Evolutionary conservation across 2,797 vertebrate genomes (phyloP), one percentile per base, ranked within the genome.

Genomic region (Buphagus erythrorhynchus): DNA sequence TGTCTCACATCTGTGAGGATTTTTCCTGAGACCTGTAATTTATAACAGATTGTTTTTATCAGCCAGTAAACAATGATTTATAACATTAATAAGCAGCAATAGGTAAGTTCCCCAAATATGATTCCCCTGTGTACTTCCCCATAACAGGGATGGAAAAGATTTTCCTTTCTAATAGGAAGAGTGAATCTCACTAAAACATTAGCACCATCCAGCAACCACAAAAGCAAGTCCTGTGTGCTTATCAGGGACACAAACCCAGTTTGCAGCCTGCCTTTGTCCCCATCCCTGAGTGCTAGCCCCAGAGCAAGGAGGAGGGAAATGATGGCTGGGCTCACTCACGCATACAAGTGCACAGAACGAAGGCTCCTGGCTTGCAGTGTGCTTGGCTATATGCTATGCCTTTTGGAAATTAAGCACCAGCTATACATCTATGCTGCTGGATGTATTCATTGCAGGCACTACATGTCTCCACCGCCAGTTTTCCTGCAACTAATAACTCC

Each of bases 51-150:
- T 91, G 78, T 65, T 93, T 79, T 92, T 91, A 88, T 68, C 49
- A 95, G 86, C 51, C 45, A 16, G 54, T 67, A 88, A 95, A 79
- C 77, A 83, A 51, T 91, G 95, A 96, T 91, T 95, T 92, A 95
- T 89, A 80, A 88, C 79, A 63, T 81, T 96, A 96, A 95, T 94
- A 95, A 97, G 63, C 73, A 35, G 17, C 2, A 1, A 83, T 76
- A 94, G 78, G 69, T 88, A 92, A 88, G 66, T 29, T 91, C 42
- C 52, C 69, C 82, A 91, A 94, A 91, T 76, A 88, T 1, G 1
- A 92, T 79, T 86, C 74, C 67, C 78, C 42, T 13, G 75, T 28
- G 81, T 80, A 65, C 58, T 46, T 82, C 84, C 54, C 68, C 35
- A 13, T 0, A 9, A 80, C 22, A 77, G 19, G 29, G 42, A 83